phyloP scores from a whole-genome alignment of 2,797 vertebrate species.

The Lutjanus argentimaculatus region DNA sequence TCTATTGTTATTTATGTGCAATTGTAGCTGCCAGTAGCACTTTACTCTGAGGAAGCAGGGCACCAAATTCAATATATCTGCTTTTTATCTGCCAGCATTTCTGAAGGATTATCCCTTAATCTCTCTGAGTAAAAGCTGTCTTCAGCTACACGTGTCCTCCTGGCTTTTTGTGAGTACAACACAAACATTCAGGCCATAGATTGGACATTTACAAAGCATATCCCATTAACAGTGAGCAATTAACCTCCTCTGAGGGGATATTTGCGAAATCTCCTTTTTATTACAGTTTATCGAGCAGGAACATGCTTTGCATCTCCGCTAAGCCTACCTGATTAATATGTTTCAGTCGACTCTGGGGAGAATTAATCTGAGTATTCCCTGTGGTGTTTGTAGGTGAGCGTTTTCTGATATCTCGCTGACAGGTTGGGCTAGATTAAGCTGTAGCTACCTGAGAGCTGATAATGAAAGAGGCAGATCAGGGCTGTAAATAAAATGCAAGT shows the following conservation, averaged over 20 bases:
- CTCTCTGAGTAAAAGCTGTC: conserved; percentile 51
- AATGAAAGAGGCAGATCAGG: conserved; percentile 39
- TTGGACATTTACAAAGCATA: conserved; percentile 57
- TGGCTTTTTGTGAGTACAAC: conserved; percentile 41
- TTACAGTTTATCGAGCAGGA: conserved; percentile 71
- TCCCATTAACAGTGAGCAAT: conserved; percentile 70
- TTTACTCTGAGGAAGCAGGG: conserved; percentile 34
- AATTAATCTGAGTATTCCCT: conserved; percentile 74
- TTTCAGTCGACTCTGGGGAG: conserved; percentile 64
- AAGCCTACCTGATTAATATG: conserved; percentile 75
- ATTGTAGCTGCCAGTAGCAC: conserved; percentile 29
- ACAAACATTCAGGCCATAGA: conserved; percentile 60
- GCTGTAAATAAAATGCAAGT: conserved; percentile 30
- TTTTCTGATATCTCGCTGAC: conserved; percentile 67
- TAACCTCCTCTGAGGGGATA: conserved; percentile 68
- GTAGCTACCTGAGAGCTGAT: conserved; percentile 35
- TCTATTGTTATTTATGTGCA: conserved; percentile 31
- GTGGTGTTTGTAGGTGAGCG: conserved; percentile 65
- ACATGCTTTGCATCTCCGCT: conserved; percentile 65
- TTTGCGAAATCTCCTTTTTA: conserved; percentile 69
- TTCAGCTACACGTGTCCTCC: conserved; percentile 59
- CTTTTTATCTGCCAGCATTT: conserved; percentile 65
- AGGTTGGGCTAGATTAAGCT: conserved; percentile 63
- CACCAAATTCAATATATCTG: conserved; percentile 61
- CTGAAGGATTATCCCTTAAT: conserved; percentile 73